These are phyloP conservation scores for Timema cristinae DNA, from an alignment of 2,888 invertebrate genomes.

Conservation along the genomic window DNA sequence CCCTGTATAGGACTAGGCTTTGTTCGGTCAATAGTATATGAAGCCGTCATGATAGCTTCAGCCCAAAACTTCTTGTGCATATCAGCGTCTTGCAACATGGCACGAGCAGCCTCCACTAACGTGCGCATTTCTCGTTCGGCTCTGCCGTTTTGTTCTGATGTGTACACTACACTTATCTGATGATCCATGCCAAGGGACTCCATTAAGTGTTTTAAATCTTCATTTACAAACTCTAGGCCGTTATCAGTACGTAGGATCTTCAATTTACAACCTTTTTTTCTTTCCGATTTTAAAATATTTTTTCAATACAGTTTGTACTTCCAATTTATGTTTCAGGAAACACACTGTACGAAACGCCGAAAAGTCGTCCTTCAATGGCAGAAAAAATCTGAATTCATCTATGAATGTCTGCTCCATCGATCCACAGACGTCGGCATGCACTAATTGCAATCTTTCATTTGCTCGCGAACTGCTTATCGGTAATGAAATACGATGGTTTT, in stretches of 20 bases:
- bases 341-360: no score
- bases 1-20: no score
- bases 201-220: neutral
- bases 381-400: neutral
- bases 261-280: no score
- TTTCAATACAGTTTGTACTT: no score
- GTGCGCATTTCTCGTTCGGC: neutral
- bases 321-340: neutral
- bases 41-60: neutral
- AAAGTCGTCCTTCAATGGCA: neutral
- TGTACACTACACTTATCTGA: slow-evolving; percentile 1
- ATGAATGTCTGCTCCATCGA: no score
- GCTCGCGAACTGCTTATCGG: neutral
- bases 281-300: neutral
- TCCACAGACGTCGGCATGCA: neutral
- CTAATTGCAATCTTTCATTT: neutral
- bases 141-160: neutral
- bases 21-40: no score
- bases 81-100: neutral
- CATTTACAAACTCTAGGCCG: no score
- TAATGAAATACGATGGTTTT: neutral
- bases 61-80: neutral
- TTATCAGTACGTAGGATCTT: no score
- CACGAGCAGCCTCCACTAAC: neutral
- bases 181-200: neutral